Percentiles rank a stretch among this genome's conserved stretches.
These are phyloP conservation scores for Cebus imitator DNA, from an alignment of 2,113 vertebrate species.

Conservation along the genomic window DNA sequence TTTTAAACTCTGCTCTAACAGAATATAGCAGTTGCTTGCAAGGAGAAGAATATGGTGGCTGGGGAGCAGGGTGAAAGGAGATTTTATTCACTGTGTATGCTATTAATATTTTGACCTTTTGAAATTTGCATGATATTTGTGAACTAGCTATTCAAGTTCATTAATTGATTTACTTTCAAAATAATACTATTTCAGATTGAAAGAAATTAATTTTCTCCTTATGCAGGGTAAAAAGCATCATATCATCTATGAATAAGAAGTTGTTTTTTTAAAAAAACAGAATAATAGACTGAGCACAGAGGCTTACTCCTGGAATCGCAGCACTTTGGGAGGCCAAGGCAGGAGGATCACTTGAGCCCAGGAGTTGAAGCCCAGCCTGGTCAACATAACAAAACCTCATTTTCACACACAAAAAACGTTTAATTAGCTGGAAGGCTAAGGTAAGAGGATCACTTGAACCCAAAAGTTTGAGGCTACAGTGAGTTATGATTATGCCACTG, in stretches of 20 bases:
- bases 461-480: too few relatives aligned
- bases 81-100: background rate
- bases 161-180: slow-evolving; percentile 37
- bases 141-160: background rate
- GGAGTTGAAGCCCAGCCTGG: too few relatives aligned
- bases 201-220: background rate
- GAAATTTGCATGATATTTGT: background rate
- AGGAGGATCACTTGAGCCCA: too few relatives aligned
- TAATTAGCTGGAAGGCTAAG: too few relatives aligned
- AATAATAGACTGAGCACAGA: background rate
- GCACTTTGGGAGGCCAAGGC: too few relatives aligned
- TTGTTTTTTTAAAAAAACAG: background rate
- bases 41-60: background rate
- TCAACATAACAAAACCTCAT: too few relatives aligned
- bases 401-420: too few relatives aligned
- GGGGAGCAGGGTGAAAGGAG: background rate
- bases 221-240: background rate
- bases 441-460: too few relatives aligned
- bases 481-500: too few relatives aligned
- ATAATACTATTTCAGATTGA: background rate
- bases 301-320: too few relatives aligned
- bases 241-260: background rate
- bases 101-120: background rate
- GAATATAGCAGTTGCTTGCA: background rate
- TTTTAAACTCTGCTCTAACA: background rate